Base-by-base conservation (phyloP, 2,888 invertebrate species). In the Laothoe populi region DNA sequence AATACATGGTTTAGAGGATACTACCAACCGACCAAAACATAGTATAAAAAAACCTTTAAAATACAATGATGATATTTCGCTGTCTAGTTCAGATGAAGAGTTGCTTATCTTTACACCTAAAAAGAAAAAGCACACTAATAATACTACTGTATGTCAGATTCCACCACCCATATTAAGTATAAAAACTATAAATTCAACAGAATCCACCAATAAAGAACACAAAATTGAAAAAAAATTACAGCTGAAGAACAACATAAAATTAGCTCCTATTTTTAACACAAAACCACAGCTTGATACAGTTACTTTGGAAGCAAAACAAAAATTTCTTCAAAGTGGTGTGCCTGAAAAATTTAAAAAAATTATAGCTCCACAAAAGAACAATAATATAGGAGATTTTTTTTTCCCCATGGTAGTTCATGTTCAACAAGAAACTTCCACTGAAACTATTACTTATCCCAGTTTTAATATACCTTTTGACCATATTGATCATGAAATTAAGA, bases 271-370 rank as follows among this genome's bases (percentile, higher is more conserved):
- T 53, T 97, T 97, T 83, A 77, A 93, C 45, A 82, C 92, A 11
- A 95, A 95, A 83, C 93, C 92, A 7, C 94, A 93, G 77, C 77
- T 93, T 16, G 95, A 95, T 86, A 91, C 94, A 16, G 92, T 87
- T 60, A 84, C 92, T 46, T 63, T 94, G 49, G 94, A 95, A 79
- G 96, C 96, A 4, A 94, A 95, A 71, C 94, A 94, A 66, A 93
- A 94, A 65, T 96, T 97, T 84, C 86, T 97, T 42, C 93, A 95
- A 70, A 96, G 96, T 66, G 96, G 96, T n/a, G 93, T 96, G 5
- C 95, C 96, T 10, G 95, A 95, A 26, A 92, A 93, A 68, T 81
- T 95, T 57, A 94, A 94, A 68, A 94, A 94, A 77, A 90, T 90
- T 63, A 87, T 90, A 61, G 85, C 81, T 44, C 94, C 93, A 66